Evolutionary conservation across 2,888 invertebrate species (phyloP).

Genomic region (Cosmorhoe ocellata): DNA sequence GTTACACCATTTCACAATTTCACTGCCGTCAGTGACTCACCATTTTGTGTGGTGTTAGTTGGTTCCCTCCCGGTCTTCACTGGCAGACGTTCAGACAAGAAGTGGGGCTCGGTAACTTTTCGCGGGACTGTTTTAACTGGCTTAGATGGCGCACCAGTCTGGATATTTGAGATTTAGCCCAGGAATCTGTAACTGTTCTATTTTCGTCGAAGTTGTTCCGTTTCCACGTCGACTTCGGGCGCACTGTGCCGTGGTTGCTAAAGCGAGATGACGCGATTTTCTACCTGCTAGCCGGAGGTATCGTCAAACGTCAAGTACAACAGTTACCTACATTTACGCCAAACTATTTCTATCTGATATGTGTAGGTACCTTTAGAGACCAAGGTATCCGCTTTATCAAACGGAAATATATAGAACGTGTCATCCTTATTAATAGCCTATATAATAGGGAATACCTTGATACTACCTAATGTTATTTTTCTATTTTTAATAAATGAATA

Average conservation of each 20-base stretch:
- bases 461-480: background rate
- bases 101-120: constrained; percentile 87
- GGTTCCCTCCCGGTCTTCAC: constrained; percentile 86
- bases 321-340: constrained; percentile 77
- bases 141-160: constrained; percentile 87
- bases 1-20: constrained; percentile 72
- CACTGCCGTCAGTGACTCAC: constrained; percentile 82
- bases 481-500: constrained; percentile 1
- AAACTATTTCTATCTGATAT: constrained; percentile 78
- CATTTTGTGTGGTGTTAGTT: constrained; percentile 86
- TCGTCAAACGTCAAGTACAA: constrained; percentile 65
- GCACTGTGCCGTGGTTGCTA: constrained; percentile 42
- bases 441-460: background rate
- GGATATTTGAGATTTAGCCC: constrained; percentile 85
- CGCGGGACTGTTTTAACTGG: constrained; percentile 87
- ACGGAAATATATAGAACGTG: constrained; percentile 22
- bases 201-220: constrained; percentile 72
- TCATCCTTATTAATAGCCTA: constrained; percentile 22
- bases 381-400: constrained; percentile 47
- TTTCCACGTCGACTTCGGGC: constrained; percentile 58
- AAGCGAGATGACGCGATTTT: constrained; percentile 62
- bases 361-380: constrained; percentile 55
- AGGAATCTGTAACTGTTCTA: constrained; percentile 82
- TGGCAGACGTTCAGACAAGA: constrained; percentile 89
- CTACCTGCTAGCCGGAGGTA: constrained; percentile 45